A percentile compares a stretch with the other conserved stretches of the same genome.
Conservation (phyloP, 1,140 invertebrate species). For the Brachionus sp. region DNA sequence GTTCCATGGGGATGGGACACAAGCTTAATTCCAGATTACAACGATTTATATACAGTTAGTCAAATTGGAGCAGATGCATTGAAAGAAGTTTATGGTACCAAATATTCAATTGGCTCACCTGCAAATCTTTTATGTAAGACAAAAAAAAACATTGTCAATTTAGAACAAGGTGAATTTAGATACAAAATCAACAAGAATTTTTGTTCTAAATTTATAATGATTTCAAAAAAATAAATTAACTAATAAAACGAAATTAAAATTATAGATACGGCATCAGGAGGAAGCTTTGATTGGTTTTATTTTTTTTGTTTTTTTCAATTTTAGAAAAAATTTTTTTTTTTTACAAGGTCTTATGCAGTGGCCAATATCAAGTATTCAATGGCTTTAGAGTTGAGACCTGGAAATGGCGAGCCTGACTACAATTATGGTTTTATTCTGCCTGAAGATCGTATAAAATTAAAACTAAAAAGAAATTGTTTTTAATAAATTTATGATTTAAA, state of each 20-base stretch:
- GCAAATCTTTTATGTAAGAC: slow-evolving; percentile 19
- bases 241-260: neutral
- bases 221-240: neutral
- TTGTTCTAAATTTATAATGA: neutral
- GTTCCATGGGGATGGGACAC: slow-evolving; percentile 4
- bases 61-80: slow-evolving; percentile 39
- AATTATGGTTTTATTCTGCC: slow-evolving; percentile 13
- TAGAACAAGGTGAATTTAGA: too few relatives aligned
- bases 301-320: neutral
- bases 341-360: slow-evolving; percentile 36
- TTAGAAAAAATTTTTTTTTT: neutral
- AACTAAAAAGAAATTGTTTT: neutral
- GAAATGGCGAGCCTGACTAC: neutral
- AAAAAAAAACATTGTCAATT: neutral
- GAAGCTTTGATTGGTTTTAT: slow-evolving; percentile 48
- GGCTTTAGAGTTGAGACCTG: slow-evolving; percentile 47
- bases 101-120: slow-evolving; percentile 1
- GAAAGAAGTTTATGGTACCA: neutral
- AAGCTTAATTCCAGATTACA: neutral
- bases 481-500: neutral
- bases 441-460: neutral
- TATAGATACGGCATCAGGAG: slow-evolving; percentile 45
- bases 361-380: slow-evolving; percentile 48
- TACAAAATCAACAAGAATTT: too few relatives aligned
- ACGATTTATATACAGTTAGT: neutral